Evolutionary conservation across 2,113 vertebrate genomes (phyloP).

Genomic region (Tachysurus vachellii): DNA sequence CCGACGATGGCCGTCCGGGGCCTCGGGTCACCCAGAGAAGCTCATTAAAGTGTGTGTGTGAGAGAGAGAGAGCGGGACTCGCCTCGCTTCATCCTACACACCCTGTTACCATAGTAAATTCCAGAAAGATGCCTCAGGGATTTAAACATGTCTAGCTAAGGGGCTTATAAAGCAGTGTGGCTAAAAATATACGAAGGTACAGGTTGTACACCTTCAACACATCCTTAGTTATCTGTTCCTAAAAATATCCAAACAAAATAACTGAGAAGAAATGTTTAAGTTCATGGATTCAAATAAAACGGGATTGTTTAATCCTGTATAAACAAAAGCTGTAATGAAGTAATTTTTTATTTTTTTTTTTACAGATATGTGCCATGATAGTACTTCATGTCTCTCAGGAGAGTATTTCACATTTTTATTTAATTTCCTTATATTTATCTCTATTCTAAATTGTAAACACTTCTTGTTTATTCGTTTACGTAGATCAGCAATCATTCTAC

Average conservation of each 20-base stretch:
- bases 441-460: too few relatives aligned
- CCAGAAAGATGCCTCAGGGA: conserved; percentile 7
- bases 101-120: conserved; percentile 38
- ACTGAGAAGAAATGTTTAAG: background rate
- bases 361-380: background rate
- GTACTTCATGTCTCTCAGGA: background rate
- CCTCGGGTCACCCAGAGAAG: background rate
- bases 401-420: too few relatives aligned
- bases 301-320: background rate
- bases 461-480: too few relatives aligned
- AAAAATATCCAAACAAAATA: background rate
- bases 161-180: background rate
- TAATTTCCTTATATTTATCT: too few relatives aligned
- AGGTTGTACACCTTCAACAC: background rate
- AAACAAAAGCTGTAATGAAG: background rate
- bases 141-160: background rate
- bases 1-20: background rate
- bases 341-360: too few relatives aligned
- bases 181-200: background rate
- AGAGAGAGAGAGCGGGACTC: background rate
- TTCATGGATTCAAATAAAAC: background rate
- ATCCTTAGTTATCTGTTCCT: background rate
- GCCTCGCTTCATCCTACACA: conserved; percentile 5
- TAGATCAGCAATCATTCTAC: too few relatives aligned
- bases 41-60: conserved; percentile 11